Base-by-base conservation (phyloP, 1,140 invertebrate species). In the Drosophila nigrodunni region DNA sequence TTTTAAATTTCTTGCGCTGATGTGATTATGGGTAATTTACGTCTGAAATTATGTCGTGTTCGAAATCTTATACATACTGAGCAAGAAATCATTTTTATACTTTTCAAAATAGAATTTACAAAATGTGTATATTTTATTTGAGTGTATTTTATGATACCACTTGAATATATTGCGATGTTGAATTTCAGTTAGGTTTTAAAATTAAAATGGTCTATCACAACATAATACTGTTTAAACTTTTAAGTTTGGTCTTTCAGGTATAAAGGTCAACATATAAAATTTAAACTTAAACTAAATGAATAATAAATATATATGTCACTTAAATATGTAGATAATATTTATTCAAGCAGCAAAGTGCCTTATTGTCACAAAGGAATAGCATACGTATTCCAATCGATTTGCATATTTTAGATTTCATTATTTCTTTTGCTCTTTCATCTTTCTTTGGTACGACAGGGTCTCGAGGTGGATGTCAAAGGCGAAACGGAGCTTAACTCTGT, bases 401-500 rank as follows among this genome's bases (percentile, higher is more conserved):
- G 41, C 41, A 43, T 35, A 50, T 58, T 41, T 11, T 30, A 6
- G 25, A 34, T 59, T 46, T 34, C 34, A 67, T 43, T n/a, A 18
- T 67, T 46, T 13, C 2, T 10, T n/a, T 18, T 52, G 6, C 50
- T 7, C 21, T 37, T 8, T 3, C 30, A 3, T 9, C 34, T 9
- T 25, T 10, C 15, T 47, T 3, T 50, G 30, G 8, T 65, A 34
- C 25, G 25, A 9, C 72, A 94, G 78, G 94, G 95, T 1, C 92
- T 96, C 3, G 96, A 97, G 89, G 95, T 97, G 11, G 95, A 95
- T 60, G 95, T 96, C 7, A 95, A 95, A 74, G 96, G 95, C n/a
- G 96, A 96, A 86, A 94, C 95, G 39, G 97, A 97, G 91, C 93
- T 97, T 11, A 95, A 97, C 83, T 95, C 97, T 2, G 97, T 97